Base-by-base conservation (phyloP, 2,888 invertebrate species). In the Drosophila kanekoi region DNA sequence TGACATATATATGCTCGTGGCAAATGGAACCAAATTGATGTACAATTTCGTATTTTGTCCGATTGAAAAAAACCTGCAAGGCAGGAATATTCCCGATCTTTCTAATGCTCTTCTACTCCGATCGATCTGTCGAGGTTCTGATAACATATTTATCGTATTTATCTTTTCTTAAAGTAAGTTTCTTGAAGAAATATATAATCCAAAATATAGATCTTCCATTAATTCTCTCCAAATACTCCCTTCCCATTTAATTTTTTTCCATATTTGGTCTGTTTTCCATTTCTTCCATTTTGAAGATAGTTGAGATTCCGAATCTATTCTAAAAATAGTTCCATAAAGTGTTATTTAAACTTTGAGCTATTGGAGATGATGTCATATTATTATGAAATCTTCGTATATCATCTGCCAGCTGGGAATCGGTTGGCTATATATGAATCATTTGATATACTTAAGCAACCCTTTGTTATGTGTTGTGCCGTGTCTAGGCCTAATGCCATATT, bases 401-500 rank as follows among this genome's bases (percentile, higher is more conserved):
- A 23, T 13, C n/a, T 44, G 20, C 37, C 0, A 10, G 16, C 40
- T 49, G 32, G 13, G 43, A 18, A 69, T 76, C 77, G 75, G 60
- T 38, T 58, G 18, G n/a, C 64, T 79, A 56, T 70, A 75, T 38
- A 20, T 28, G 28, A 16, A 41, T 59, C 33, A 37, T 43, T 16
- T 33, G 44, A 8, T 52, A 20, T 67, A 58, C 38, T 63, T 79
- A 76, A 64, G 80, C 47, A 28, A 10, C 45, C 32, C 45, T 58
- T 52, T 47, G 80, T 70, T 76, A 58, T 69, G 61, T 76, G 61
- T 76, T 76, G 60, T 67, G 54, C n/a, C n/a, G n/a, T n/a, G 47
- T 68, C 64, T 64, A 58, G 56, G 40, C 61, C 56, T 59, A 47
- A 33, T 66, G 18, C 14, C 43, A 45, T 79, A 67, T 66, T 64